Evolutionary conservation across 2,888 invertebrate genomes (phyloP), one percentile per base, ranked within the genome.

Genomic region (Harpagoxenus sublaevis): DNA sequence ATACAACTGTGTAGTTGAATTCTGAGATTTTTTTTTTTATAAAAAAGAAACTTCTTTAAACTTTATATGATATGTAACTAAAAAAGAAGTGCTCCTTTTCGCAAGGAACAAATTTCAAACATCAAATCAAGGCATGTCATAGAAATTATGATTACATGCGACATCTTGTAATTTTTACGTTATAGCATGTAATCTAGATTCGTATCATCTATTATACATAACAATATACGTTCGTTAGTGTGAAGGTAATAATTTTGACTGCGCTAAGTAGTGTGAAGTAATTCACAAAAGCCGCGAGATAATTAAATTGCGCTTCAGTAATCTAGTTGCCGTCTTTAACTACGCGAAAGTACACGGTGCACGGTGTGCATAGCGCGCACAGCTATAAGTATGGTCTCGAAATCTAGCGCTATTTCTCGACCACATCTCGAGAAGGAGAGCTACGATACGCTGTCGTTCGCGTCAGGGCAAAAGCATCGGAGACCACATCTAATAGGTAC

Each of bases 401-500:
- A 68, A 68, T 68, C 48, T 51, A 68, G 5, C 48, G 66, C 31
- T 48, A 51, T 68, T 68, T 68, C 48, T 66, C 66, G 18, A 28
- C 45, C 45, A 35, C 48, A 23, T 75, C 10, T 31, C 62, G 4
- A 57, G 12, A 39, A 42, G 3, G 42, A 42, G 15, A 57, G 28
- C 15, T 42, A 28, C 18, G 28, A 39, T 57, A 18, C 15, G 15
- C 31, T 48, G n/a, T 51, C 68, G 12, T 51, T 70, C 35, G 31
- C 91, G 88, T 91, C 91, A 91, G 83, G 39, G 81, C 68, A 28
- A 48, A 48, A 60, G 31, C 65, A 66, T 83, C 87, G 87, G 91
- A 92, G 93, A 92, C 91, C 91, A 10, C 18, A 90, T 89, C 88
- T 89, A 91, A 91, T 89, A 23, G 23, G 23, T 23, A 88, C 88